Evolutionary conservation across 2,797 vertebrate genomes (phyloP), one percentile per base, ranked within the genome.

Genomic region (Neosalanx taihuensis): DNA sequence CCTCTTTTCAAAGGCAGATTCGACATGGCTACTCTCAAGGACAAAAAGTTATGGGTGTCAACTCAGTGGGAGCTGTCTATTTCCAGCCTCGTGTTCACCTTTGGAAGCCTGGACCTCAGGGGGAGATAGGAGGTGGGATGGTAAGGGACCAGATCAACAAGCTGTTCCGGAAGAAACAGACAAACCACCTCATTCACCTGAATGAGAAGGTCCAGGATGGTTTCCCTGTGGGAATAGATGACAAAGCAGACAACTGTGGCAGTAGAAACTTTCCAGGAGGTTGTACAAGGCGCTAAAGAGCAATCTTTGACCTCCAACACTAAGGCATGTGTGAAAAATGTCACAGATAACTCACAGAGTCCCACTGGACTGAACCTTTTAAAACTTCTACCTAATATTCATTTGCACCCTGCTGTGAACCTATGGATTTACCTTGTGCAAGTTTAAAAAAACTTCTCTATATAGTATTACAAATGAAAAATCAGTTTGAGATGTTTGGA

Each of bases 231-330:
- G 62, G 62, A 57, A 65, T 57, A 66, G 33, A 69, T 56, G 26
- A 63, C 57, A 53, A 53, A 77, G 68, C 78, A 69, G 35, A 2
- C 69, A 78, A 53, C 60, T 64, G 64, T 62, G 77, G 49, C 79
- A 77, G 59, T 76, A 66, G 67, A 56, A 62, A 7, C 26, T 30
- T 18, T 33, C 17, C 17, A 20, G 31, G 57, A 75, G 70, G 68
- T 66, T 46, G 49, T 15, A 69, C 62, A 60, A 74, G 31, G 66
- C 62, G 81, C 81, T 83, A 71, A 72, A 72, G 71, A 65, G 72
- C 81, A 79, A 81, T 83, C 83, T 85, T 85, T 72, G 83, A 73
- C 78, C 81, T 46, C 33, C 62, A 65, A 69, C 70, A 65, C 71
- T 74, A 29, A 57, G 63, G 75, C 73, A 68, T 71, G 49, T 37